Evolutionary conservation across 2,797 vertebrate species (phyloP), one percentile per base, ranked within the genome.

Genomic region (Bryconaethiops microstoma): DNA sequence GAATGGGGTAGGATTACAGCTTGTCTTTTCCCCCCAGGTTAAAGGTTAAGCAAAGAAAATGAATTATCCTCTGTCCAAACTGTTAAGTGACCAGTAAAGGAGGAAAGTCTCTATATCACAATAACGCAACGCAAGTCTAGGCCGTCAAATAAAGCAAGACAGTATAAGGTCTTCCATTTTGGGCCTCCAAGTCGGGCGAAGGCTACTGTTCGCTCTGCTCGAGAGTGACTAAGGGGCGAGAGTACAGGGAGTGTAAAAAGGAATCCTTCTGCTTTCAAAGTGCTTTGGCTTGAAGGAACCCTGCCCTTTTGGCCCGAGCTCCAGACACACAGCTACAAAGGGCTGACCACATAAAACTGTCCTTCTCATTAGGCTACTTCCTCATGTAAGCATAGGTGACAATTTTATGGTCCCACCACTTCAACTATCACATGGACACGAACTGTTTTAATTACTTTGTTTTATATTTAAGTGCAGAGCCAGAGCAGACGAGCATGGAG

Each of bases 31-130:
- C 7, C 29, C 35, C 0, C 25, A 59, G 92, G 95, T 96, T 93
- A 95, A 90, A 93, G 95, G 95, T 97, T 97, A 96, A 96, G 94
- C 91, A 93, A 93, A 92, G 92, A 92, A 92, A 93, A 96, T 95
- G 95, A 96, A 96, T 93, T 95, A 93, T 91, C 92, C 94, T 94
- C 90, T 90, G 91, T 94, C 50, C 93, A 91, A 93, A 86, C 80
- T 88, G 92, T 91, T 92, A 94, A 92, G 93, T 92, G 94, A 93
- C 90, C 90, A 91, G 93, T 93, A 92, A 95, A 2, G 7, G 35
- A 19, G 39, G 63, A 65, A 40, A 65, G 63, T 4, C 35, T 65
- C 35, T 65, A 65, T 42, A 65, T 65, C 63, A 65, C 63, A 42
- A 63, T 9, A 29, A 2, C 25, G 12, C 14, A 23, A 16, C 23